Percentiles rank a stretch among this genome's conserved stretches.
Conservation (phyloP, 2,888 invertebrate species). For the Eupithecia subfuscata region DNA sequence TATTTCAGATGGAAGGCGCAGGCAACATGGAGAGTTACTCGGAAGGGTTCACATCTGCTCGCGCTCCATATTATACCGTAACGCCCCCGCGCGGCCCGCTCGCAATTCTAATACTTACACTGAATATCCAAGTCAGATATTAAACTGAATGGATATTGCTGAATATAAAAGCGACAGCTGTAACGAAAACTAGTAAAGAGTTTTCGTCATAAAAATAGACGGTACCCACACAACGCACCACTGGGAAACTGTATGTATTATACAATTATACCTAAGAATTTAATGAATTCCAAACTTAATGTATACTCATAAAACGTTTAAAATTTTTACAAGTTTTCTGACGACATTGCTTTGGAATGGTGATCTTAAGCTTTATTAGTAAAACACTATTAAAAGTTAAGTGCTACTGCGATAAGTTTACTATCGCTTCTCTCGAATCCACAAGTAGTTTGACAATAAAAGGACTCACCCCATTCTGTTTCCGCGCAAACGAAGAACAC, state of each 20-base stretch:
- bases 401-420: constrained; percentile 55
- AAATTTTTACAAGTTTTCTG: constrained; percentile 28
- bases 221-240: neutral
- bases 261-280: neutral
- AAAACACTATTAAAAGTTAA: constrained; percentile 53
- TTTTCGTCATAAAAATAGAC: constrained; percentile 10
- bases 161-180: constrained; percentile 70
- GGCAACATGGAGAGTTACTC: constrained; percentile 37
- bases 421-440: constrained; percentile 62
- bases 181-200: constrained; percentile 51
- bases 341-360: constrained; percentile 24
- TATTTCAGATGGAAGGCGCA: constrained; percentile 45
- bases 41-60: constrained; percentile 58
- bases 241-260: neutral
- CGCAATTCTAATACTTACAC: constrained; percentile 62
- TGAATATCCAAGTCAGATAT: constrained; percentile 68
- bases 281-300: neutral
- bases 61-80: constrained; percentile 49
- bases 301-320: neutral
- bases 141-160: constrained; percentile 65
- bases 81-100: constrained; percentile 54
- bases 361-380: constrained; percentile 53
- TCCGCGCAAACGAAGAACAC: constrained; percentile 63
- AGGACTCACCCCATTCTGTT: constrained; percentile 85
- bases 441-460: constrained; percentile 74